Percentiles rank a stretch among this genome's conserved stretches.
These are phyloP conservation scores for Raillietiella orientalis DNA, from an alignment of 2,888 invertebrate species.

Conservation along the genomic window DNA sequence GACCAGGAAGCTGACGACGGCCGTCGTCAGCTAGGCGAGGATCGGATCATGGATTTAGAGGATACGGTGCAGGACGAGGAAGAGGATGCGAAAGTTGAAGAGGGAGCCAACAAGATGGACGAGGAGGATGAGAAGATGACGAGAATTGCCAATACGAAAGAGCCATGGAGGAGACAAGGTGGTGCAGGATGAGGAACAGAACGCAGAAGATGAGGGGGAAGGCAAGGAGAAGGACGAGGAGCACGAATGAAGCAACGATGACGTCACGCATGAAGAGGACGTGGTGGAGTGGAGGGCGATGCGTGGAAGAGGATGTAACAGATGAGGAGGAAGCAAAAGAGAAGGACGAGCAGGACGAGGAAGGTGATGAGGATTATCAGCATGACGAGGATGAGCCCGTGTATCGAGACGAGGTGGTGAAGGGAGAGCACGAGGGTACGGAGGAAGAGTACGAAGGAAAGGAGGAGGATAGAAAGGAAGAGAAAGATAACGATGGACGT, in stretches of 20 bases:
- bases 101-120: no score
- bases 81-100: no score
- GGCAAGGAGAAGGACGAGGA: neutral
- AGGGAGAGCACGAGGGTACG: neutral
- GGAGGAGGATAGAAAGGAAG: no score
- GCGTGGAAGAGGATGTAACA: constrained; percentile 1
- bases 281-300: constrained; percentile 3
- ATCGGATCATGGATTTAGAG: no score
- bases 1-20: no score
- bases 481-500: constrained; percentile 1
- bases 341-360: constrained; percentile 4
- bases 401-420: constrained; percentile 2
- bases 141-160: constrained; percentile 5
- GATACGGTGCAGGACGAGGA: no score
- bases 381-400: constrained; percentile 4
- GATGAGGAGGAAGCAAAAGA: no score
- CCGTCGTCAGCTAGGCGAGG: no score
- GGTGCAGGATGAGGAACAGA: constrained; percentile 3
- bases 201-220: no score
- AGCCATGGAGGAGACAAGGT: constrained; percentile 3
- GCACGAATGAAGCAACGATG: constrained; percentile 3
- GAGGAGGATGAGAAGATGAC: no score
- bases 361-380: constrained; percentile 4
- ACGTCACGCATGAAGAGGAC: constrained; percentile 4
- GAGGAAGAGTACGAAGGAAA: no score